Base-by-base conservation (phyloP, 2,888 invertebrate species). In the Entomobrya multifasciata region DNA sequence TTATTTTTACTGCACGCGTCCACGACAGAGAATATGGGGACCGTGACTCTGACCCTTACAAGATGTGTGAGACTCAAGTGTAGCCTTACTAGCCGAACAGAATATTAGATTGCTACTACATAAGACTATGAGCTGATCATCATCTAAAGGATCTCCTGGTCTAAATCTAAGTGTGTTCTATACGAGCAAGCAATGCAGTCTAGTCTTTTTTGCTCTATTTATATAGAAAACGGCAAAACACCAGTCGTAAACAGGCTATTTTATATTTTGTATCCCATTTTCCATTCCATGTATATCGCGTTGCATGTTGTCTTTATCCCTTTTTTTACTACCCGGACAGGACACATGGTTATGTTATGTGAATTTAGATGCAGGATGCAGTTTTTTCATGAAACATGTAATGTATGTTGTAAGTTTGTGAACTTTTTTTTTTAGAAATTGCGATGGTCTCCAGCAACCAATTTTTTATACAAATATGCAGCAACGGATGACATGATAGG, bases 11-110 rank as follows among this genome's bases (percentile, higher is more conserved):
- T 78, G 30, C 67, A 76, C 41, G 57, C 67, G 70, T 70, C 57
- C 77, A 52, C 22, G 83, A 84, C 83, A 85, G 47, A 78, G 57
- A 70, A 78, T 25, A 85, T 70, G 70, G 85, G 49, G 70, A 47
- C 85, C 70, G 85, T 85, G 85, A 78, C 85, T 85, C 41, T 85
- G 85, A 85, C 85, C 83, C 77, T 77, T 67, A 22, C 60, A 62
- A 17, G 30, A 15, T n/a, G n/a, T n/a, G n/a, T n/a, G n/a, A n/a
- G n/a, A n/a, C n/a, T n/a, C n/a, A n/a, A n/a, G n/a, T n/a, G n/a
- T n/a, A n/a, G n/a, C n/a, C n/a, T n/a, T n/a, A n/a, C n/a, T n/a
- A n/a, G n/a, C n/a, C n/a, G n/a, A n/a, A n/a, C n/a, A n/a, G n/a
- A n/a, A n/a, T n/a, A n/a, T n/a, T n/a, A n/a, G n/a, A n/a, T n/a